Evolutionary conservation across 2,113 vertebrate species (phyloP), one percentile per base, ranked within the genome.

Genomic region (Pachyramphus minor): DNA sequence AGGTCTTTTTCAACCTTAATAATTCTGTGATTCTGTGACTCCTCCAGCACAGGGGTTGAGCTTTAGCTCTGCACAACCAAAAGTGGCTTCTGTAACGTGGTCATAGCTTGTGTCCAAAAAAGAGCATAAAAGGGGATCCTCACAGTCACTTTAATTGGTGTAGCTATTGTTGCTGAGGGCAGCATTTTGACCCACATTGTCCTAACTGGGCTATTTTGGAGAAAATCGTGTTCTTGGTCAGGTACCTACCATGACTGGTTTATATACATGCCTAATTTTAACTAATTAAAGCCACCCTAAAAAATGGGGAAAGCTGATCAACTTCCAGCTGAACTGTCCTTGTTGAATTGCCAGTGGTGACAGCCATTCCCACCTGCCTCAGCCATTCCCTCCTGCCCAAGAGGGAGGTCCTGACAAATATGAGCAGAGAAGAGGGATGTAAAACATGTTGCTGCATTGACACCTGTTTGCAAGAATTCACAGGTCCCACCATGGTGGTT

Each of bases 321-420:
- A 42, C 14, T 79, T 62, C 77, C 77, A 67, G 31, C 37, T 76
- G 5, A 31, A n/a, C n/a, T 23, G 3, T 31, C 56, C 27, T 49
- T 11, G 41, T 31, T 47, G 52, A 56, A 23, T 3, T 79, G 44
- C 37, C 37, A 8, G 20, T 19, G 10, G 52, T 58, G 77, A 27
- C 50, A 77, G 52, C 24, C 49, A 49, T 49, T 49, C 47, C 23
- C 47, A 49, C 47, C 23, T 49, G 24, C 47, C 23, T 23, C 22
- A 23, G 47, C 47, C 47, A 49, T 49, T 49, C 23, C 47, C 23
- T 49, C 47, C 47, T 13, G 3, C 9, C 0, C 0, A n/a, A 80
- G 35, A 78, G 50, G 35, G 21, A 76, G 33, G 25, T 22, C 14
- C 64, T 75, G 80, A 41, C 63, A 76, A 63, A 31, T 18, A 67